Evolutionary conservation across 1,140 invertebrate species (phyloP).

Genomic region (Drosophila setifemur): DNA sequence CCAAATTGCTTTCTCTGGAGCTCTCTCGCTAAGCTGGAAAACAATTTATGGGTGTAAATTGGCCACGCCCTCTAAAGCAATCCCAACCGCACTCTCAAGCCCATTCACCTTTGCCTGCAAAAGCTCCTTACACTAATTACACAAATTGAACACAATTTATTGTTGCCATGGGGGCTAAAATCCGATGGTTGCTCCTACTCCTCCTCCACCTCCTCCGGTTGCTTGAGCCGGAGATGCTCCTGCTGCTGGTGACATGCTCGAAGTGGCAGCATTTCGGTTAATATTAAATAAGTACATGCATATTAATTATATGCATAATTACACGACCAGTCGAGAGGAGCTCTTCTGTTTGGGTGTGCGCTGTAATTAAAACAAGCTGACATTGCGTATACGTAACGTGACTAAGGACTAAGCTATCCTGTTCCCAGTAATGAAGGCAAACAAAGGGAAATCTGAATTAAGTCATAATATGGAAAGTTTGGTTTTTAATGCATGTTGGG

Average conservation of each 20-base stretch:
- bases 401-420: constrained; percentile 20
- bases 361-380: constrained; percentile 61
- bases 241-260: constrained; percentile 26
- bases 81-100: not conserved
- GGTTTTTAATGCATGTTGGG: not conserved
- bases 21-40: constrained; percentile 17
- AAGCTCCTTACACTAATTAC: constrained; percentile 72
- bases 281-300: constrained; percentile 74
- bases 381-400: constrained; percentile 66
- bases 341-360: constrained; percentile 18
- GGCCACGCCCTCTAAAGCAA: constrained; percentile 6
- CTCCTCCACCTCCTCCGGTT: not conserved
- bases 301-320: constrained; percentile 80
- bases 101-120: constrained; percentile 7
- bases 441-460: not conserved
- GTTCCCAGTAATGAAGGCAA: constrained; percentile 6
- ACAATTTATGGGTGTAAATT: constrained; percentile 37
- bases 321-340: constrained; percentile 42
- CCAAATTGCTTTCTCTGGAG: constrained; percentile 43
- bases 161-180: constrained; percentile 26
- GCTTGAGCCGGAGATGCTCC: too few relatives aligned
- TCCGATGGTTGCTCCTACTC: constrained; percentile 9
- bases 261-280: constrained; percentile 72
- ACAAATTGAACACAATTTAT: constrained; percentile 74
- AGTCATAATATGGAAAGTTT: not conserved